Conservation (phyloP, 2,888 invertebrate species). For the Lasius fuliginosus region DNA sequence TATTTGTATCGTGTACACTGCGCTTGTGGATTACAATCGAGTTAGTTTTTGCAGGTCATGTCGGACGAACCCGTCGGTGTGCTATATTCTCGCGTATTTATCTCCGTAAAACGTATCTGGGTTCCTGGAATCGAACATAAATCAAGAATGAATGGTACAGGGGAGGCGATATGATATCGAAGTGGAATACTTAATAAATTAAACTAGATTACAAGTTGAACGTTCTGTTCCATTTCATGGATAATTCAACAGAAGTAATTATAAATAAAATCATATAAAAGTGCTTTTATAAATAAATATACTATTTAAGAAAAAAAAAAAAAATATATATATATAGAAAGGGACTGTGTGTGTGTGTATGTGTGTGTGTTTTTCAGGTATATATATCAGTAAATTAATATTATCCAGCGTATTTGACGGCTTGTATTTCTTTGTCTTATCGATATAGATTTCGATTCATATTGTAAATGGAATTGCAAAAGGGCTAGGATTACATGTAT, state of each 20-base stretch:
- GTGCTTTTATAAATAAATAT: neutral
- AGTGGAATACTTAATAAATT: conserved; percentile 40
- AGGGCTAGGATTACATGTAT: conserved; percentile 39
- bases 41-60: conserved; percentile 42
- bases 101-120: conserved; percentile 35
- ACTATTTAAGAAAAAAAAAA: too few species aligned
- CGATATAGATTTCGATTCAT: conserved; percentile 12
- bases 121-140: conserved; percentile 35
- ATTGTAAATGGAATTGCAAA: conserved; percentile 27
- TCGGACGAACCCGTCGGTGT: conserved; percentile 25
- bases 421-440: conserved; percentile 21
- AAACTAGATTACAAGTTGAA: conserved; percentile 7
- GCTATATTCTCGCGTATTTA: conserved; percentile 37
- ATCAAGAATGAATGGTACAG: conserved; percentile 37
- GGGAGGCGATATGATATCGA: conserved; percentile 18
- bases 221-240: neutral
- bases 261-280: neutral
- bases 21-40: conserved; percentile 11
- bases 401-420: neutral
- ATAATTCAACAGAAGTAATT: conserved; percentile 5
- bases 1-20: conserved; percentile 6
- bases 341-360: neutral
- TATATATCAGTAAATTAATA: conserved; percentile 2
- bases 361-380: neutral
- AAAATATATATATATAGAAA: neutral